Percentiles rank a stretch among this genome's conserved stretches.
Evolutionary conservation across 2,797 vertebrate genomes (phyloP).

Genomic region (Tachyglossus aculeatus): DNA sequence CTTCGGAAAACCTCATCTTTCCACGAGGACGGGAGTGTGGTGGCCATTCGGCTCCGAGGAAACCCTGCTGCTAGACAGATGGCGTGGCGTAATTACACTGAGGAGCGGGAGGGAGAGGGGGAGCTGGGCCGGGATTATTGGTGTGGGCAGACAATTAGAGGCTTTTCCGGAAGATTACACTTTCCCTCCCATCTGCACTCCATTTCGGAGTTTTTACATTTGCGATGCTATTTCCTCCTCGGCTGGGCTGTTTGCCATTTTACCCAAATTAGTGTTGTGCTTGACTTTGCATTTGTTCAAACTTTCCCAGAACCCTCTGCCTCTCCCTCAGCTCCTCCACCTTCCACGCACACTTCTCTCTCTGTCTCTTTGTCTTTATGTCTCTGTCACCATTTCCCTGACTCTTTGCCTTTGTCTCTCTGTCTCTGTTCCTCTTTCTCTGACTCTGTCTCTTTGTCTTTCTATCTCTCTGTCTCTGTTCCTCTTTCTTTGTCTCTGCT

Average conservation of each 20-base stretch:
- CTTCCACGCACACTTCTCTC: not conserved
- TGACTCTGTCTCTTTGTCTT: not conserved
- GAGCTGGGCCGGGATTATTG: conserved; percentile 75
- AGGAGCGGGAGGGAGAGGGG: conserved; percentile 74
- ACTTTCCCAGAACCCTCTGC: not conserved
- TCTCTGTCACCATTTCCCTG: not conserved
- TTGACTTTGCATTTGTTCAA: conserved; percentile 19
- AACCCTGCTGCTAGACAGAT: conserved; percentile 86
- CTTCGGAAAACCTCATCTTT: conserved; percentile 57
- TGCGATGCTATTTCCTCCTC: conserved; percentile 59
- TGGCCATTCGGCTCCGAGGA: conserved; percentile 68
- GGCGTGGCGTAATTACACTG: conserved; percentile 86
- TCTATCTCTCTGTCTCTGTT: not conserved
- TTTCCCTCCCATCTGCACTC: conserved; percentile 81
- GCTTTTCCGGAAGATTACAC: conserved; percentile 84
- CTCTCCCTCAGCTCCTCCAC: not conserved
- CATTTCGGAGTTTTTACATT: conserved; percentile 56
- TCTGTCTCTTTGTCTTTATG: no score
- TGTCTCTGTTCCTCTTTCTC: not conserved
- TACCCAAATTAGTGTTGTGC: conserved; percentile 56
- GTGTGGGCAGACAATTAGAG: conserved; percentile 84
- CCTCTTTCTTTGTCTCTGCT: not conserved
- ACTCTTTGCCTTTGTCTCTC: not conserved
- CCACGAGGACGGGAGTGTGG: conserved; percentile 41
- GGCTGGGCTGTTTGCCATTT: conserved; percentile 54